Evolutionary conservation across 2,113 vertebrate species (phyloP), one percentile per base, ranked within the genome.

Genomic region (Alligator mississippiensis): DNA sequence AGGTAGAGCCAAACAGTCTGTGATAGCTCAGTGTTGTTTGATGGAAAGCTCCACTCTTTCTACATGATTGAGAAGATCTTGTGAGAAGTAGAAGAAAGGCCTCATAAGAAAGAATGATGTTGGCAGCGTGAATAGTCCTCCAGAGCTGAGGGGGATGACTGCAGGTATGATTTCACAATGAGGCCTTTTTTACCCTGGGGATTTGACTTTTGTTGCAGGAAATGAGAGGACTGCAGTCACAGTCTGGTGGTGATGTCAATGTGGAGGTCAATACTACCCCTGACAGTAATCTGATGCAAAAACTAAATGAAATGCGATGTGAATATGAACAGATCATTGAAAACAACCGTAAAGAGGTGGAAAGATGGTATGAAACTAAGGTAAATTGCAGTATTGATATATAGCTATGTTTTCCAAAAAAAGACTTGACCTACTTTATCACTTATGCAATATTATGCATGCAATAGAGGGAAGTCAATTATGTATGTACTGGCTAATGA

Each of bases 221-320:
- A 80, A 95, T 98, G 81, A 95, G 75, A 68, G 93, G 93, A 54
- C 93, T 98, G 90, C 64, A 92, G 6, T 60, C 84, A 28, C 97
- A 98, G 25, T 60, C 98, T 27, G 90, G 92, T 3, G 98, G 98
- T 1, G 97, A 97, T 2, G 98, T 99, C 93, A 98, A 81, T 0
- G 98, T 99, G 94, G 98, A 99, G 96, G 98, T 99, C 94, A 98
- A 99, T 0, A 97, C 98, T 0, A 96, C 91, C 4, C 98, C 98
- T 3, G 97, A 98, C 5, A 85, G 95, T 19, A 98, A 99, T 91
- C 63, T 99, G 93, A 94, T 87, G 81, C 81, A 62, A 10, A 72
- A 97, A 89, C 14, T 99, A 82, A 96, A 97, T 0, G 98, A 98
- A 61, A 98, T 98, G 88, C 97, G 98, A 1, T 91, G 79, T 3